phyloP scores from a whole-genome alignment of 2,888 invertebrate genomes.

The Pseudococcus jackbeardsleyi region DNA sequence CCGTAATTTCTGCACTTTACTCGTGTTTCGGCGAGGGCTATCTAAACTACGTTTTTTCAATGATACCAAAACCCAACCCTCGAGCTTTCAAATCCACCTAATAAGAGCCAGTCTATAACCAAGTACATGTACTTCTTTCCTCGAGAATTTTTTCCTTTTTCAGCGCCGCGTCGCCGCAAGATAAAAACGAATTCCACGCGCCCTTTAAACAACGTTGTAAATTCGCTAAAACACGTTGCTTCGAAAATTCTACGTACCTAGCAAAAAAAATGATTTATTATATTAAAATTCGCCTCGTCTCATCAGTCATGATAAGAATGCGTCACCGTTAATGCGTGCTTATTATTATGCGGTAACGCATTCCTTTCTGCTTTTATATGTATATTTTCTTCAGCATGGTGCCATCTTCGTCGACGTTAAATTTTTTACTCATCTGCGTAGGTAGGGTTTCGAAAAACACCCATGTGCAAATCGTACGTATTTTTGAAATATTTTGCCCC shows the following conservation, averaged over 20 bases:
- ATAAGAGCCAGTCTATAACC: no score
- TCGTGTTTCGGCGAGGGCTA: constrained; percentile 35
- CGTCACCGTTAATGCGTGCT: constrained; percentile 27
- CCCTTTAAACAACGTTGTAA: neutral
- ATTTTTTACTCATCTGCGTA: neutral
- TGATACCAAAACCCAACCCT: neutral
- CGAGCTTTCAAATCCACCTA: no score
- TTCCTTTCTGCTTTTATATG: constrained; percentile 1
- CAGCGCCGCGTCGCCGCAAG: neutral
- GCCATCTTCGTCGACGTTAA: neutral
- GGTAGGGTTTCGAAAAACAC: neutral
- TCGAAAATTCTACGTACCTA: neutral
- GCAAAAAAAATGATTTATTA: constrained; percentile 31
- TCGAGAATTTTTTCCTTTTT: neutral
- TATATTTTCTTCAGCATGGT: neutral
- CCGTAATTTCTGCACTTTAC: constrained; percentile 48
- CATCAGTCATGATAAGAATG: constrained; percentile 27
- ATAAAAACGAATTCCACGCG: constrained; percentile 25
- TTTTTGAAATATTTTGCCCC: neutral
- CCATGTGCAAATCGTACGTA: neutral
- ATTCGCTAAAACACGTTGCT: constrained; percentile 31
- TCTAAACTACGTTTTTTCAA: constrained; percentile 12
- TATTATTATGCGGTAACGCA: constrained; percentile 32
- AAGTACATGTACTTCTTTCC: neutral
- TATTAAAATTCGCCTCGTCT: constrained; percentile 31